Base-by-base conservation (phyloP, 2,113 vertebrate genomes). In the Dendropsophus ebraccatus region DNA sequence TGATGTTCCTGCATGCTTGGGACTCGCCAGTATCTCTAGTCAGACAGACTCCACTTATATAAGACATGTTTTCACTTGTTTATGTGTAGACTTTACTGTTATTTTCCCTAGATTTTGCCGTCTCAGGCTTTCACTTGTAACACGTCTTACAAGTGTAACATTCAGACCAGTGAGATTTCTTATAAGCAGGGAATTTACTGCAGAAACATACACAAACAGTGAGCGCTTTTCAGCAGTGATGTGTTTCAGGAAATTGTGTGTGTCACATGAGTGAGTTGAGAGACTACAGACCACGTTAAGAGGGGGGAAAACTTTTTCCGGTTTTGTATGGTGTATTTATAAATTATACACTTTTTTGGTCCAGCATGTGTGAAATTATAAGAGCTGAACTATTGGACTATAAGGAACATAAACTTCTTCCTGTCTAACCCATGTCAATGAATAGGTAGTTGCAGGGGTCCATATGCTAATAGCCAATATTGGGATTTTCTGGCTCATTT, bases 101-200 rank as follows among this genome's bases (percentile, higher is more conserved):
- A 54, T 17, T 67, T 69, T 69, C 17, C 79, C 23, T 28, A 37
- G 5, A 67, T 67, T 30, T 14, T 75, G 35, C 70, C 75, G 70
- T 74, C 49, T 75, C 52, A 30, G 50, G 7, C 32, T 56, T 70
- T 49, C 9, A 23, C 35, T 23, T 50, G 30, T 30, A 60, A 83
- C 50, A 45, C 56, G 30, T 45, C 23, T 25, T 75, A 80, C 30
- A 80, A 62, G 37, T 80, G 78, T 80, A 62, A 28, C 78, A 80
- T 37, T 62, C 78, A 80, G 56, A 35, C 10, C 52, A 30, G 56
- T 28, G 35, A 25, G 35, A 16, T 9, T 60, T 9, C 37, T 19
- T n/a, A 37, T 80, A 58, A 58, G 56, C 28, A 56, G 76, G 41
- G 41, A n/a, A 60, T 58, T 58, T 58, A 79, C 52, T 35, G 16